These are phyloP conservation scores for Rhagologus leucostigma DNA, from an alignment of 2,113 vertebrate species.

Conservation along the genomic window DNA sequence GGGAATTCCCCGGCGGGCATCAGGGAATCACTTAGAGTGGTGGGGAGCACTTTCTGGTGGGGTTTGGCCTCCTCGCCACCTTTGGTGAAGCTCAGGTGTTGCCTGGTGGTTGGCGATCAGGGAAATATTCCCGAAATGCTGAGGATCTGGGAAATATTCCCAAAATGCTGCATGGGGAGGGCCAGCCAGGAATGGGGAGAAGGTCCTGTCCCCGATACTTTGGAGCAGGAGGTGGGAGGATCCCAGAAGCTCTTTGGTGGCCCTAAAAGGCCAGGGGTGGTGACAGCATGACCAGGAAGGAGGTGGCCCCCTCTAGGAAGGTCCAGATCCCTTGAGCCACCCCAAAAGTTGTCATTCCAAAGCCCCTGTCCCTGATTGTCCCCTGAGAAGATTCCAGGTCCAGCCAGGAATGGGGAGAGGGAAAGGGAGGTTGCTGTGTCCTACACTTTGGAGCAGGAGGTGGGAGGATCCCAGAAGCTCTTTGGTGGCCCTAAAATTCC, in stretches of 20 bases:
- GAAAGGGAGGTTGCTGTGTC: too few species aligned
- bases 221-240: not conserved
- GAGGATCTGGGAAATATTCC: not conserved
- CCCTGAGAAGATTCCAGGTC: not conserved
- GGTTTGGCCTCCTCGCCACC: accelerated
- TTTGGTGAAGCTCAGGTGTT: not conserved
- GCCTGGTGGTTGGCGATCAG: not conserved
- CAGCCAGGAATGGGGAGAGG: not conserved
- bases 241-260: not conserved
- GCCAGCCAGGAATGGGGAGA: not conserved
- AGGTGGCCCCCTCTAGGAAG: not conserved
- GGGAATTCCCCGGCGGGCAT: not conserved
- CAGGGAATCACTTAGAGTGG: accelerated
- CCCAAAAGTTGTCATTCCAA: not conserved
- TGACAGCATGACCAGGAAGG: accelerated
- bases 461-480: not conserved
- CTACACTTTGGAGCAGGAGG: too few species aligned
- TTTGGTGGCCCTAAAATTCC: not conserved
- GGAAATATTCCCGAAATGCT: not conserved
- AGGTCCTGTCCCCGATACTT: accelerated
- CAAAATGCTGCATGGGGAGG: not conserved
- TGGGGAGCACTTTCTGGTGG: accelerated
- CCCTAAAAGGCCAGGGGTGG: accelerated
- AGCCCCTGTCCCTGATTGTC: not conserved
- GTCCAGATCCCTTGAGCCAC: too few species aligned